A percentile compares a stretch with the other conserved stretches of the same genome.
Conservation (phyloP, 2,888 invertebrate genomes). For the Melanostoma scalare region DNA sequence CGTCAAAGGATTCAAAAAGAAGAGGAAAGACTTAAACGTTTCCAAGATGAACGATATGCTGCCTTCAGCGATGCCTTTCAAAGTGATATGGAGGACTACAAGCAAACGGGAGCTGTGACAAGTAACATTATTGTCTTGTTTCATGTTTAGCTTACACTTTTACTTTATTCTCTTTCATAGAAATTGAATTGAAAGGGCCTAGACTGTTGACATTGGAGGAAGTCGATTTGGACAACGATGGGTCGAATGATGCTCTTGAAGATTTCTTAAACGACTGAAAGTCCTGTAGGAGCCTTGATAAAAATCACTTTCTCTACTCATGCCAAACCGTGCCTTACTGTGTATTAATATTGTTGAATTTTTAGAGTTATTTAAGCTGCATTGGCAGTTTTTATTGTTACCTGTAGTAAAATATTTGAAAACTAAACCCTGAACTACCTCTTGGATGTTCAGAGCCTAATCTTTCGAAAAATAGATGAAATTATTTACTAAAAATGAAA, state of each 20-base stretch:
- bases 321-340: constrained; percentile 60
- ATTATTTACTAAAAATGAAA: not conserved
- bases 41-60: constrained; percentile 86
- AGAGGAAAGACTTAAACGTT: constrained; percentile 84
- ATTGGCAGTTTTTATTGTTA: not conserved
- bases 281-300: not conserved
- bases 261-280: constrained; percentile 84
- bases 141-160: constrained; percentile 26
- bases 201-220: constrained; percentile 84
- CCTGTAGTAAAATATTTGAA: not conserved
- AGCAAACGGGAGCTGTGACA: constrained; percentile 85
- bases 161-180: constrained; percentile 44
- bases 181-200: constrained; percentile 76
- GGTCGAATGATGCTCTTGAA: constrained; percentile 84
- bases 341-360: constrained; percentile 1
- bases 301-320: constrained; percentile 10
- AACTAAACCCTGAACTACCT: not conserved
- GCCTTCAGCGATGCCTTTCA: constrained; percentile 88
- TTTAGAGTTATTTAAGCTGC: not conserved
- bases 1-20: constrained; percentile 83
- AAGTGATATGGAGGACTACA: constrained; percentile 86
- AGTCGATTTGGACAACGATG: constrained; percentile 85
- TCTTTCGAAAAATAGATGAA: not conserved
- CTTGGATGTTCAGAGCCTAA: too few species aligned
- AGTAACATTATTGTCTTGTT: constrained; percentile 80